Evolutionary conservation across 1,140 invertebrate genomes (phyloP).

Genomic region (Leptopilina clavipes): DNA sequence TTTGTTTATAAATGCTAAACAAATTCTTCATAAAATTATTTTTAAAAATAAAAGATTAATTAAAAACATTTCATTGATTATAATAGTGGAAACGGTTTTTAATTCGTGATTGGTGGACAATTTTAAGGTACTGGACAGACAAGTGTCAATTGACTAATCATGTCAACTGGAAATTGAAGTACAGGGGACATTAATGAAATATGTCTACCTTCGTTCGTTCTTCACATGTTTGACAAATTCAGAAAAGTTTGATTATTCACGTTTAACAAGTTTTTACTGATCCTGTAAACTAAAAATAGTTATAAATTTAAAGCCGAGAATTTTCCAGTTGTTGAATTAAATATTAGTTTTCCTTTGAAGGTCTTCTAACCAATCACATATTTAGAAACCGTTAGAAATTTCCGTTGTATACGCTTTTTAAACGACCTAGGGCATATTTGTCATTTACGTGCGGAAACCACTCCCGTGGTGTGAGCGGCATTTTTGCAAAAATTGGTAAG

Average conservation of each 20-base stretch:
- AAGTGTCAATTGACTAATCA: background rate
- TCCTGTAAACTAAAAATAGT: background rate
- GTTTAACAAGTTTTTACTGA: background rate
- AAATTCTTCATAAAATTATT: too few relatives aligned
- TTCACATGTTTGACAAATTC: background rate
- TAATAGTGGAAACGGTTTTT: too few relatives aligned
- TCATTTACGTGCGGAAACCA: slow-evolving; percentile 57
- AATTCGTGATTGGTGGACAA: background rate
- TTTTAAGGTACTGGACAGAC: background rate
- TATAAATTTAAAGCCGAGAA: background rate
- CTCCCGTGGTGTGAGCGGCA: slow-evolving; percentile 55
- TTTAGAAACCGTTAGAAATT: slow-evolving; percentile 58
- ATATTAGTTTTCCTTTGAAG: background rate
- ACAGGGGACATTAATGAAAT: background rate
- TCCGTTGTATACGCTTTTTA: slow-evolving; percentile 57
- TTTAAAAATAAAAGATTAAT: too few relatives aligned
- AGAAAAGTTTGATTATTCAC: background rate
- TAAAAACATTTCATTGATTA: too few relatives aligned
- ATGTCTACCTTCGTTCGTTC: slow-evolving; percentile 3
- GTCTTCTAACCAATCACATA: slow-evolving; percentile 39
- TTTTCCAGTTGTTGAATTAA: background rate
- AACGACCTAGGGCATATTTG: slow-evolving; percentile 58
- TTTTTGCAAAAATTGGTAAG: slow-evolving; percentile 39
- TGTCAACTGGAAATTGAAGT: background rate
- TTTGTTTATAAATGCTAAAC: too few relatives aligned